Base-by-base conservation (phyloP, 2,113 vertebrate genomes). In the Brienomyrus longianalis region DNA sequence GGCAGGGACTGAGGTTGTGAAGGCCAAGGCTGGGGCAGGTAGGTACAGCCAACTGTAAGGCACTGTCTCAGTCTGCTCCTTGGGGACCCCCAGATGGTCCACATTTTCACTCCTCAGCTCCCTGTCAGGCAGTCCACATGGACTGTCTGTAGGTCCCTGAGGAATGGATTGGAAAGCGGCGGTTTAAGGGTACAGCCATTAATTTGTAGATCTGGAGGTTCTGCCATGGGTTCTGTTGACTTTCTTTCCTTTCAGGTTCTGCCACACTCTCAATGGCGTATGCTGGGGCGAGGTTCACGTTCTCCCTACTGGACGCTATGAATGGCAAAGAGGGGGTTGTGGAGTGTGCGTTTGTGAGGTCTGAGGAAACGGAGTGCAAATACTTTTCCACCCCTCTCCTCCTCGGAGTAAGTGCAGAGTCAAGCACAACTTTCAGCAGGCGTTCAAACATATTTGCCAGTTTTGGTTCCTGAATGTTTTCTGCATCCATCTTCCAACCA, bases 211-310 rank as follows among this genome's bases (percentile, higher is more conserved):
- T 4, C 27, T 70, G 62, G 3, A 70, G 62, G 1, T 10, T 31
- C 27, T 31, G n/a, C 31, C 62, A 11, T 31, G 62, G 27, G 4
- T 13, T 47, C 19, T 13, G 8, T 11, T 15, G 2, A 19, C 9
- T 45, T 6, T 27, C 23, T 31, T 77, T 31, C 66, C 66, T 50
- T 62, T 88, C 93, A 98, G 98, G 98, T 23, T 99, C 98, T 88
- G 98, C 98, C 27, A 99, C 98, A 1, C 94, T 99, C 83, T 99
- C 98, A 0, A 99, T 99, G 98, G 98, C 98, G 0, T 99, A 99
- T 0, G 98, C 98, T 0, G 98, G 98, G 0, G 98, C 98, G 90
- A 96, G 98, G 0, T 99, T 99, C 91, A 97, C 97, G 86, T 99
- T 99, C 95, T 99, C 98, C 0, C 93, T 99, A 39, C 87, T 99